These are phyloP conservation scores for Galleria mellonella DNA, from an alignment of 1,140 invertebrate species.

Conservation along the genomic window DNA sequence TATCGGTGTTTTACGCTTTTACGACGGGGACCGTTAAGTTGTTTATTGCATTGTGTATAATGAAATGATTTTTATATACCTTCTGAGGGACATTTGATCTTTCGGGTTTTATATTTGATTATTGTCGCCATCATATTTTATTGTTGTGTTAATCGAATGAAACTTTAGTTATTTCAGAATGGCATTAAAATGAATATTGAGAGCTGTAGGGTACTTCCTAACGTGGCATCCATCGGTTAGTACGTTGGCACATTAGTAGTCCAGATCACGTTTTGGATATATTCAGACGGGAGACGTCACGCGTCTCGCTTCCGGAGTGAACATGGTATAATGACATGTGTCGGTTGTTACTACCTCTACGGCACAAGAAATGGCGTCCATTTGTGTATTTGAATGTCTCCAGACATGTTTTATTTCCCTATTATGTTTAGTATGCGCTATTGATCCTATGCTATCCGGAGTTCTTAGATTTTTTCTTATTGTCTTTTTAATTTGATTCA, in stretches of 20 bases:
- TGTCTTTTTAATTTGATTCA: no score
- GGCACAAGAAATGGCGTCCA: no score
- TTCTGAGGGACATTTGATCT: not conserved
- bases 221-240: constrained; percentile 3
- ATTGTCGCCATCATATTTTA: constrained; percentile 9
- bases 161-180: not conserved
- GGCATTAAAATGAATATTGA: no score
- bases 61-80: constrained; percentile 13
- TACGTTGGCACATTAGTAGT: constrained; percentile 16
- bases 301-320: constrained; percentile 44
- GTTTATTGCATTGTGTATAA: constrained; percentile 7
- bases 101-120: constrained; percentile 2
- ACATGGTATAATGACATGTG: constrained; percentile 19
- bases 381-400: no score
- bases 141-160: constrained; percentile 9
- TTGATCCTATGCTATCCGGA: no score
- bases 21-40: constrained; percentile 5
- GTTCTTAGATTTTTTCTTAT: no score
- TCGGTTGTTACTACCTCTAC: not conserved
- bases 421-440: not conserved
- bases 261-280: constrained; percentile 39
- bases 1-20: constrained; percentile 4
- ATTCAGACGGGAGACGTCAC: constrained; percentile 43
- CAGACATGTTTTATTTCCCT: not conserved
- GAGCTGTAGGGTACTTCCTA: constrained; percentile 2